Conservation (phyloP, 2,888 invertebrate genomes). For the Drosophila anomelani region DNA sequence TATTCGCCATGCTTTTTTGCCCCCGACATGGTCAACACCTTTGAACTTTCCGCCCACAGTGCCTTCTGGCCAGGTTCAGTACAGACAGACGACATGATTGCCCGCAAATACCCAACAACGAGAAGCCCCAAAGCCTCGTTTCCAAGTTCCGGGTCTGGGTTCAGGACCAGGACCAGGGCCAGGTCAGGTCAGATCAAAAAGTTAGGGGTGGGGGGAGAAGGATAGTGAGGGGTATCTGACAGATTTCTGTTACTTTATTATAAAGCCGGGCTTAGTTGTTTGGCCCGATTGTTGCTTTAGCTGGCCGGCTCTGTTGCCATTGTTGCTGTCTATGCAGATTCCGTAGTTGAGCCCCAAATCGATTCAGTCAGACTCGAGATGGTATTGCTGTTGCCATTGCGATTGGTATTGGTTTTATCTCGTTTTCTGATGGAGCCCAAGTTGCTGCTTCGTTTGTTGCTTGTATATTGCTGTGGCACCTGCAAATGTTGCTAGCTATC, state of each 20-base stretch:
- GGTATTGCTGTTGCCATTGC: constrained; percentile 3
- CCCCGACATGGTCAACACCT: constrained; percentile 72
- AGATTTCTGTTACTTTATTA: constrained; percentile 78
- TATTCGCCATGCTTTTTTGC: constrained; percentile 59
- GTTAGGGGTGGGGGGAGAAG: background rate
- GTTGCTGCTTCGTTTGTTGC: background rate
- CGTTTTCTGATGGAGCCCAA: background rate
- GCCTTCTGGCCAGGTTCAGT: constrained; percentile 54
- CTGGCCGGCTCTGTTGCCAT: background rate
- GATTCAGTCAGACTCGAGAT: constrained; percentile 8
- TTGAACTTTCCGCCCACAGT: constrained; percentile 60
- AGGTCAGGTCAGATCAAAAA: constrained; percentile 63
- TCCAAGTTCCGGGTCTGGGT: constrained; percentile 54
- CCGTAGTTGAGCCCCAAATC: constrained; percentile 7
- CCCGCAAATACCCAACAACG: constrained; percentile 46
- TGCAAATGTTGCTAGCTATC: constrained; percentile 10
- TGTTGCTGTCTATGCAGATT: constrained; percentile 37
- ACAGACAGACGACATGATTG: constrained; percentile 52
- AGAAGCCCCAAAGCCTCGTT: constrained; percentile 46
- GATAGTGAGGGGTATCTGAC: constrained; percentile 42
- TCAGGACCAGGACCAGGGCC: constrained; percentile 1
- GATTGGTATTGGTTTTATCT: constrained; percentile 15
- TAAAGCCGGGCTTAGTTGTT: constrained; percentile 72
- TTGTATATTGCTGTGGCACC: constrained; percentile 5
- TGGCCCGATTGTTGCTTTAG: constrained; percentile 39